Percentiles rank a stretch among this genome's conserved stretches.
These are phyloP conservation scores for Drosophila mulleri DNA, from an alignment of 2,888 invertebrate genomes.

Conservation along the genomic window DNA sequence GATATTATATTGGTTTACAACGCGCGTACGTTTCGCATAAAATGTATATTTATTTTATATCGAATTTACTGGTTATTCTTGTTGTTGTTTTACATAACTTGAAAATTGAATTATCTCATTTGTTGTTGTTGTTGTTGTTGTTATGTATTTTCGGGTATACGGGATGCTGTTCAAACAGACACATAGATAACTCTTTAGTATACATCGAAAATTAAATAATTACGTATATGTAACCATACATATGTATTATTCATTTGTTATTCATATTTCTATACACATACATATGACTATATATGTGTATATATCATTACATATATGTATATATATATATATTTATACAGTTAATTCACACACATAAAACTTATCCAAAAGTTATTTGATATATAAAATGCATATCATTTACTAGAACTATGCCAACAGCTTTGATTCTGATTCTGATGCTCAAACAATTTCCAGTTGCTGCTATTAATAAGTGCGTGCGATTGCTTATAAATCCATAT, in stretches of 20 bases:
- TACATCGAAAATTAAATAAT: conserved; percentile 53
- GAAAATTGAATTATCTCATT: conserved; percentile 17
- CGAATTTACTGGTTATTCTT: conserved; percentile 17
- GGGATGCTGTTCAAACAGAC: conserved; percentile 18
- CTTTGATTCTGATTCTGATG: conserved; percentile 7
- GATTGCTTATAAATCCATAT: conserved; percentile 42
- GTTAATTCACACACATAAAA: conserved; percentile 65
- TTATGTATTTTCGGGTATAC: conserved; percentile 10
- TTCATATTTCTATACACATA: conserved; percentile 11
- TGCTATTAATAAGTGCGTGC: conserved; percentile 74
- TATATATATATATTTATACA: conserved; percentile 5
- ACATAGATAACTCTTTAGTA: conserved; percentile 41
- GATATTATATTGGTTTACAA: conserved; percentile 39
- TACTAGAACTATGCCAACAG: conserved; percentile 46
- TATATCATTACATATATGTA: conserved; percentile 1
- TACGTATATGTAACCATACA: conserved; percentile 53
- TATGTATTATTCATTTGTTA: conserved; percentile 11
- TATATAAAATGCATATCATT: conserved; percentile 77
- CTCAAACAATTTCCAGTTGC: conserved; percentile 33
- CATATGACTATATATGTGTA: conserved; percentile 6
- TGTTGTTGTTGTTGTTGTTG: neutral
- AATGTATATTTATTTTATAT: conserved; percentile 22
- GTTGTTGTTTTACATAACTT: conserved; percentile 6
- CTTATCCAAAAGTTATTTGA: conserved; percentile 71
- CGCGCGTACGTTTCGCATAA: conserved; percentile 60